Conservation (phyloP, 1,140 invertebrate genomes). For the Drosophila hydei region DNA sequence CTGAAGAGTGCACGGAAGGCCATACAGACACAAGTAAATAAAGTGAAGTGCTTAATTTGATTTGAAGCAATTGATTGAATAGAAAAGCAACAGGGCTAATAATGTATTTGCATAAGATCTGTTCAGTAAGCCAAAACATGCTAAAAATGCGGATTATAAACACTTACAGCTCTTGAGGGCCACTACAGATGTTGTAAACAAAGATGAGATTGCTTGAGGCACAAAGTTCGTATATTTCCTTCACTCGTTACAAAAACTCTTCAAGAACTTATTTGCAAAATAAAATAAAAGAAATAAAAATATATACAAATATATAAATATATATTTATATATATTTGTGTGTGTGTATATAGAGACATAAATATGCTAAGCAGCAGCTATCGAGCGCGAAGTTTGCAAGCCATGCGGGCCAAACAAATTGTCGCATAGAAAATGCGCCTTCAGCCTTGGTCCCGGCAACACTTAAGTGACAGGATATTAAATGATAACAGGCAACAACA, state of each 20-base stretch:
- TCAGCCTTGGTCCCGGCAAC: conserved; percentile 20
- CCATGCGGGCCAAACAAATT: conserved; percentile 32
- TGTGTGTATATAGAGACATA: not conserved
- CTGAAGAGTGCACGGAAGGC: conserved; percentile 14
- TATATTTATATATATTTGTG: conserved; percentile 1
- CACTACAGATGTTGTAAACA: not conserved
- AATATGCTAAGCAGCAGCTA: conserved; percentile 20
- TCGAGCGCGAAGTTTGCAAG: not conserved
- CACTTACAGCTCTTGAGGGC: not conserved
- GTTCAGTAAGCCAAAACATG: not conserved
- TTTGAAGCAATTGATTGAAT: conserved; percentile 3
- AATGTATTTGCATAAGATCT: not conserved
- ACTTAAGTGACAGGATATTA: conserved; percentile 64
- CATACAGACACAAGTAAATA: conserved; percentile 13
- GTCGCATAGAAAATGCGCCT: conserved; percentile 15
- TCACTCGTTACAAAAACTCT: not conserved
- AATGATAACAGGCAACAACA: conserved; percentile 49
- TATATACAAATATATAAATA: not conserved
- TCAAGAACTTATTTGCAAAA: conserved; percentile 6
- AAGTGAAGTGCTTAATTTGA: conserved; percentile 12
- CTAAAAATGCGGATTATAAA: not conserved
- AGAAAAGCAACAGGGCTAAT: not conserved
- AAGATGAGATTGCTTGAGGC: not conserved
- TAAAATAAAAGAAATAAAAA: conserved; percentile 1
- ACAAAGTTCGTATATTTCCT: not conserved